A percentile compares a stretch with the other conserved stretches of the same genome.
Conservation (phyloP, 2,113 vertebrate species). For the Sander lucioperca region DNA sequence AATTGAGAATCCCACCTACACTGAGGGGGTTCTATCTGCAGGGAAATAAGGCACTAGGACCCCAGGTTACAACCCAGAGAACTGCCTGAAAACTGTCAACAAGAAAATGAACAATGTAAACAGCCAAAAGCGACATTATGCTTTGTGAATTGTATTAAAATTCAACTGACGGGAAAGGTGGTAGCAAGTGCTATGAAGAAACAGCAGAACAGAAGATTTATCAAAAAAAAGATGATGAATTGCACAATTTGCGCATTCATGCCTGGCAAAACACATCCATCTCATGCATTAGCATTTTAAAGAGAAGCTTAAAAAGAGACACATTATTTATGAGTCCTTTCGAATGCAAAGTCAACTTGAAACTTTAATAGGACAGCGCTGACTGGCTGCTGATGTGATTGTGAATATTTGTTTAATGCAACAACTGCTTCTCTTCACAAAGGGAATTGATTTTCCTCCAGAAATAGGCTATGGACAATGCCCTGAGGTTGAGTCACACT, state of each 20-base stretch:
- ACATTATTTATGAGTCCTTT: conserved; percentile 22
- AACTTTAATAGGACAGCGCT: conserved; percentile 28
- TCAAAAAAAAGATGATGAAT: conserved; percentile 41
- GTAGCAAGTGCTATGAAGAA: conserved; percentile 8
- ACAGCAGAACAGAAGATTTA: conserved; percentile 41
- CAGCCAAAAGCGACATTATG: too few species aligned
- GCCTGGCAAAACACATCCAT: conserved; percentile 13
- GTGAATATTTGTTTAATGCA: conserved; percentile 40
- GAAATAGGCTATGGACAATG: conserved; percentile 72
- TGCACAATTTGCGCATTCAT: not conserved
- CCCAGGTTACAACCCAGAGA: too few species aligned
- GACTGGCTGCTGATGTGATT: conserved; percentile 37
- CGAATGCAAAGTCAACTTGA: conserved; percentile 39
- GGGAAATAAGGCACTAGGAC: too few species aligned
- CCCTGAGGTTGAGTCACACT: conserved; percentile 60
- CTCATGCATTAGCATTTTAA: conserved; percentile 24
- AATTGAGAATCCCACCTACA: too few species aligned
- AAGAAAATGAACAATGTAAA: too few species aligned
- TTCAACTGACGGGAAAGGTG: not conserved
- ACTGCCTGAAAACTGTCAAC: too few species aligned
- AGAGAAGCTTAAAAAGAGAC: conserved; percentile 2
- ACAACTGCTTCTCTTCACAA: conserved; percentile 57
- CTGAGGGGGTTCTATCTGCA: too few species aligned
- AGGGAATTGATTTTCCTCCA: conserved; percentile 70
- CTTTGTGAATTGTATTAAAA: too few species aligned